Percentiles rank a stretch among this genome's conserved stretches.
Conservation (phyloP, 2,888 invertebrate species). For the Lasioglossum figueresi region DNA sequence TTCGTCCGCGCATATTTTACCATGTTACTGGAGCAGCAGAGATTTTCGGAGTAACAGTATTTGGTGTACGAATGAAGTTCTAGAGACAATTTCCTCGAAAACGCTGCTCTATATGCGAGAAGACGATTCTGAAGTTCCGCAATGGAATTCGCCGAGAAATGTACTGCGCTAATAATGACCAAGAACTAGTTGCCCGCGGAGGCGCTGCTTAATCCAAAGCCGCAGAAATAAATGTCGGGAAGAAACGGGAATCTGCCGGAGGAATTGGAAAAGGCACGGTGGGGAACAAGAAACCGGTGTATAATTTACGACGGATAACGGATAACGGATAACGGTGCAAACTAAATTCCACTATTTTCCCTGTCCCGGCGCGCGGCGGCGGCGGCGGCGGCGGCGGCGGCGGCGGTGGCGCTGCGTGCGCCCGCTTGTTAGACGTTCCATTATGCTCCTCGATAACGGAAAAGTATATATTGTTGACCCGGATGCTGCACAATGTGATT, state of each 20-base stretch:
- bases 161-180: slow-evolving; percentile 77
- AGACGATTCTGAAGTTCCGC: slow-evolving; percentile 28
- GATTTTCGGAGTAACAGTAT: slow-evolving; percentile 1
- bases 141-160: slow-evolving; percentile 77
- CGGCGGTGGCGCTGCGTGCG: slow-evolving; percentile 45
- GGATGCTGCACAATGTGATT: slow-evolving; percentile 76
- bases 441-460: slow-evolving; percentile 63
- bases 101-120: not conserved
- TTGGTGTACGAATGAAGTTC: slow-evolving; percentile 7
- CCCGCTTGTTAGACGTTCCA: slow-evolving; percentile 77
- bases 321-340: slow-evolving; percentile 71
- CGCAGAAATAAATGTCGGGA: slow-evolving; percentile 25
- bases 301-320: slow-evolving; percentile 76
- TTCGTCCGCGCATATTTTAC: not conserved
- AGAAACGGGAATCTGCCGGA: slow-evolving; percentile 27
- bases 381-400: no score
- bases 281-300: slow-evolving; percentile 53
- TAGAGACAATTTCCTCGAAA: slow-evolving; percentile 11
- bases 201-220: slow-evolving; percentile 68
- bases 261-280: slow-evolving; percentile 11
- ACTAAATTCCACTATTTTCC: slow-evolving; percentile 69
- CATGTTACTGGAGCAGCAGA: not conserved
- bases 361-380: slow-evolving; percentile 16
- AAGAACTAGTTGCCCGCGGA: slow-evolving; percentile 54
- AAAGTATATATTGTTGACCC: slow-evolving; percentile 77